These are phyloP conservation scores for Psix sp. DNA, from an alignment of 1,140 invertebrate genomes.

Conservation along the genomic window DNA sequence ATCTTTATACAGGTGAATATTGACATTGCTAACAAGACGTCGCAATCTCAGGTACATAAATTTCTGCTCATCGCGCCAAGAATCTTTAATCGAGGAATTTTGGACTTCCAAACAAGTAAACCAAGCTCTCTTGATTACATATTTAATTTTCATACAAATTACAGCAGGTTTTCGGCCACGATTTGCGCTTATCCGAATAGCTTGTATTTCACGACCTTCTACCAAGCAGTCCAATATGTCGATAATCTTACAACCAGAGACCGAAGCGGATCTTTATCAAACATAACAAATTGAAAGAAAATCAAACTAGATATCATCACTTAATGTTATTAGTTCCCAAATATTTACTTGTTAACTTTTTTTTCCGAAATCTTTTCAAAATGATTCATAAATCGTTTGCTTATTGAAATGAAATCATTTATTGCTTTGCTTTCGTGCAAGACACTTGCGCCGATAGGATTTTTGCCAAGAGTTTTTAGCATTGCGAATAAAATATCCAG, in stretches of 20 bases:
- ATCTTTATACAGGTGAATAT: conserved; percentile 66
- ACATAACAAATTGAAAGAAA: background rate
- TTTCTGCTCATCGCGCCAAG: conserved; percentile 70
- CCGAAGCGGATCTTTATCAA: background rate
- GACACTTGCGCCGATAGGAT: conserved; percentile 15
- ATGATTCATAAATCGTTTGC: conserved; percentile 73
- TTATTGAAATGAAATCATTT: conserved; percentile 50
- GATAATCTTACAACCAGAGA: conserved; percentile 72
- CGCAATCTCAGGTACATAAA: conserved; percentile 73
- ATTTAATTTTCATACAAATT: conserved; percentile 69
- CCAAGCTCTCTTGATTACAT: conserved; percentile 71
- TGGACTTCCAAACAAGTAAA: conserved; percentile 69
- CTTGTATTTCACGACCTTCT: conserved; percentile 66
- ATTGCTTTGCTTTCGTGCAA: conserved; percentile 1
- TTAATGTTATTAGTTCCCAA: too few relatives aligned
- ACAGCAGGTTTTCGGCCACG: conserved; percentile 25
- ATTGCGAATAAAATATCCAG: conserved; percentile 67
- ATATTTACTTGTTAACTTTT: conserved; percentile 68
- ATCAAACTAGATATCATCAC: conserved; percentile 1
- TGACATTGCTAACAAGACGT: conserved; percentile 68
- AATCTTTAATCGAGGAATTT: conserved; percentile 59
- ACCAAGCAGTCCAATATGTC: conserved; percentile 72
- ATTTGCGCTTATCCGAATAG: conserved; percentile 55
- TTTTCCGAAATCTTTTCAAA: conserved; percentile 74
- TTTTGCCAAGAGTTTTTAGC: conserved; percentile 17